Evolutionary conservation across 2,888 invertebrate genomes (phyloP).

Genomic region (Chrysodeixis includens): DNA sequence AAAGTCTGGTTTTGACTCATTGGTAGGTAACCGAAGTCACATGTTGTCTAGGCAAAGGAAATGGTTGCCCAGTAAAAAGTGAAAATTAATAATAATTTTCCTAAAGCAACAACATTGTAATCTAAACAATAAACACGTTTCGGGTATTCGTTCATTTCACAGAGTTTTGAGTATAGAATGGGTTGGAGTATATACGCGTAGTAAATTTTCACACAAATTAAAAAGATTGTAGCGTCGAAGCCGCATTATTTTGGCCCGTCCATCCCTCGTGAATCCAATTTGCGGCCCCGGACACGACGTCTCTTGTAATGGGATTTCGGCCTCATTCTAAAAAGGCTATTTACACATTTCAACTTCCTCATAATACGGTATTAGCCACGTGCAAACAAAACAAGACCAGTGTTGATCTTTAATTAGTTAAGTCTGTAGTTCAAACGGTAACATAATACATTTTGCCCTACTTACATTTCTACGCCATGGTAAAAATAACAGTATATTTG

Average conservation of each 20-base stretch:
- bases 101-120: slow-evolving; percentile 33
- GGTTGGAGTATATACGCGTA: slow-evolving; percentile 49
- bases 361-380: slow-evolving; percentile 61
- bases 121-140: slow-evolving; percentile 35
- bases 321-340: slow-evolving; percentile 78
- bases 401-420: slow-evolving; percentile 46
- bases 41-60: not conserved
- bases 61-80: slow-evolving; percentile 16
- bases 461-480: not conserved
- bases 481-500: too few species aligned
- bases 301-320: slow-evolving; percentile 81
- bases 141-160: slow-evolving; percentile 34
- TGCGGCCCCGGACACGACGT: slow-evolving; percentile 74
- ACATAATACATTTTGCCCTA: slow-evolving; percentile 23
- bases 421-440: slow-evolving; percentile 19
- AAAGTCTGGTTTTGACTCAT: not conserved
- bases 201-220: slow-evolving; percentile 73
- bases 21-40: not conserved
- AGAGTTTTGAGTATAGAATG: slow-evolving; percentile 26
- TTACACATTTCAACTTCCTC: slow-evolving; percentile 69
- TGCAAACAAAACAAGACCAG: slow-evolving; percentile 45
- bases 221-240: slow-evolving; percentile 72
- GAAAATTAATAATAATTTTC: slow-evolving; percentile 25
- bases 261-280: slow-evolving; percentile 82
- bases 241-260: slow-evolving; percentile 78